phyloP scores from a whole-genome alignment of 2,113 vertebrate genomes.

The Micronycteris hirsuta region DNA sequence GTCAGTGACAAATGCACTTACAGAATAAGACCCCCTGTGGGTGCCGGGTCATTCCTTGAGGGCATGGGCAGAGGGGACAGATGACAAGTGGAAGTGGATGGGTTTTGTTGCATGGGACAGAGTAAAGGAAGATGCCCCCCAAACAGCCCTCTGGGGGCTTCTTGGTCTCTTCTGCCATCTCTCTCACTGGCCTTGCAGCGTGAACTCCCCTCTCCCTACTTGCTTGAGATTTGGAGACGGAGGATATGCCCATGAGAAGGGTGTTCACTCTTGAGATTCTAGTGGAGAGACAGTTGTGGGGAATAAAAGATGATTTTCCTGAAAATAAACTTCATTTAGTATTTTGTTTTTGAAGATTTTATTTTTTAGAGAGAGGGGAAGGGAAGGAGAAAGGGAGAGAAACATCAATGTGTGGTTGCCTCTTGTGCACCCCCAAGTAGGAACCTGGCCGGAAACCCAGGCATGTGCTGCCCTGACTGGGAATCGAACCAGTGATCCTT shows the following conservation, averaged over 20 bases:
- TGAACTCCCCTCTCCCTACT: background rate
- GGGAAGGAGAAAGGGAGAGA: too few relatives aligned
- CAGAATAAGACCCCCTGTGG: background rate
- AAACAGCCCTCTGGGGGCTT: background rate
- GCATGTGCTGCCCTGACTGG: too few relatives aligned
- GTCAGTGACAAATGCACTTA: background rate
- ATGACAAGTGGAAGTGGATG: background rate
- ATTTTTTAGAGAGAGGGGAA: too few relatives aligned
- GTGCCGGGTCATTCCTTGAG: rapidly evolving
- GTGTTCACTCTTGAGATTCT: background rate
- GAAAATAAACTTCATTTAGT: background rate
- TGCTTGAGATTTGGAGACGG: background rate
- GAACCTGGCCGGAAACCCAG: too few relatives aligned
- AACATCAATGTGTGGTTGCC: too few relatives aligned
- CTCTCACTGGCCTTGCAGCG: background rate
- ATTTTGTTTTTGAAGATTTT: too few relatives aligned
- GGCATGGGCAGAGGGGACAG: background rate
- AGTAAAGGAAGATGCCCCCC: background rate
- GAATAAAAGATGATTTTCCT: background rate
- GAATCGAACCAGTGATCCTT: too few relatives aligned
- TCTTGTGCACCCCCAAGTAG: too few relatives aligned
- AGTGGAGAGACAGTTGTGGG: background rate
- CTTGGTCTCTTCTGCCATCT: background rate
- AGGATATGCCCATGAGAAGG: background rate
- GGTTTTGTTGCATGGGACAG: background rate